Evolutionary conservation across 2,113 vertebrate genomes (phyloP), one percentile per base, ranked within the genome.

Genomic region (Clupea harengus): DNA sequence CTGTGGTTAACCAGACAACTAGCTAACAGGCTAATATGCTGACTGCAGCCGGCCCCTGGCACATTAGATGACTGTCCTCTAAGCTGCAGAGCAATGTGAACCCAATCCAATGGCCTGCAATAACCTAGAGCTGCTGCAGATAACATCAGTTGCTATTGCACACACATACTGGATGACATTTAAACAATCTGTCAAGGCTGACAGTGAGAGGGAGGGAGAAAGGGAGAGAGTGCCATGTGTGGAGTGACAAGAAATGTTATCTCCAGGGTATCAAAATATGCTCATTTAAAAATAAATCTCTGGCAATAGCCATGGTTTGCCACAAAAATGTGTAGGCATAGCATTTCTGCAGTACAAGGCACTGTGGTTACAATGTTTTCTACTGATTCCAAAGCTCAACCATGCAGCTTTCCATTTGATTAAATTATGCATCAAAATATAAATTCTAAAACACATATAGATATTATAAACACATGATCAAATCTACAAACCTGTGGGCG

Each of bases 131-230:
- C 67, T 5, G 75, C 82, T 5, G 75, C 82, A 91, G 91, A 92
- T 91, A 92, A 91, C 89, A 91, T 92, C 91, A 90, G 89, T 91
- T 88, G 89, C 89, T 91, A 89, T 88, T 89, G 90, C 89, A 87
- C 85, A 86, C 87, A 91, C 87, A 45, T 57, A 83, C 82, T 84
- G 89, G 88, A 89, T 94, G 93, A 94, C 94, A 94, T 94, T 94
- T 94, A 93, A 93, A 93, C 91, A 93, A 91, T 92, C 92, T 92
- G 91, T 92, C 90, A 85, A 84, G 82, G 89, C 88, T 88, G 89
- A 92, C 88, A 85, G 89, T 92, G 89, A 88, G 89, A 88, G 28
- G 81, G 82, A 88, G 72, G 25, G 60, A 17, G 20, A 75, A 11
- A 2, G 39, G 52, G 57, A 64, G 57, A 67, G 64, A 67, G 64